phyloP scores from a whole-genome alignment of 2,797 vertebrate genomes.

The Potorous gilbertii region DNA sequence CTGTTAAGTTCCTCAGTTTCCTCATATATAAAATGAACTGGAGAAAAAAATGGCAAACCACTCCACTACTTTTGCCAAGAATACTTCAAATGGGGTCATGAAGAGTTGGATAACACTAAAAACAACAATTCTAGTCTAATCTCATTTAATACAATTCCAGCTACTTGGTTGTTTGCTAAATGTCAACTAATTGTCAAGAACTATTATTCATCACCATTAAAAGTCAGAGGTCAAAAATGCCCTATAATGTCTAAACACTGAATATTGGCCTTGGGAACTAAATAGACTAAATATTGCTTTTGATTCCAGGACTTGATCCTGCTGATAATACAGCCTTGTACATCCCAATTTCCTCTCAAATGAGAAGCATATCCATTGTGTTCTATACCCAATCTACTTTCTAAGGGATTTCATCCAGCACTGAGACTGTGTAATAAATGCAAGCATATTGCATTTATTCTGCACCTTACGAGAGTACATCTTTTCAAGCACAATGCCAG shows the following conservation, averaged over 20 bases:
- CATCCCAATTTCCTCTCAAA: too few relatives aligned
- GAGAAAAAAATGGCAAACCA: background rate
- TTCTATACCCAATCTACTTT: accelerated
- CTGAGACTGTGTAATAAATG: accelerated
- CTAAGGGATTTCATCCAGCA: background rate
- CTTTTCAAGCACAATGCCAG: background rate
- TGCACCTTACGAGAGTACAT: accelerated
- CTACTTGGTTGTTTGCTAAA: background rate
- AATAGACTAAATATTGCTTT: background rate
- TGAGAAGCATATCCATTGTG: accelerated
- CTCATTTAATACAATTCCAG: background rate
- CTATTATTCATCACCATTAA: background rate
- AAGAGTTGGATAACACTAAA: background rate
- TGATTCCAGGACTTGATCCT: background rate
- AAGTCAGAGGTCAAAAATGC: background rate
- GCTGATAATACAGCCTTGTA: accelerated
- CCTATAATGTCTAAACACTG: background rate
- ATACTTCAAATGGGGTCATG: background rate
- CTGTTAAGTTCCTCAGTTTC: background rate
- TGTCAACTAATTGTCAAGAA: background rate
- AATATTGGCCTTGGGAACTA: background rate
- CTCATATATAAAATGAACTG: background rate
- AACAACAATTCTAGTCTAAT: background rate
- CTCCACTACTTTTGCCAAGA: background rate
- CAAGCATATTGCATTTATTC: accelerated